A percentile compares a stretch with the other conserved stretches of the same genome.
These are phyloP conservation scores for Scomber japonicus DNA, from an alignment of 2,113 vertebrate species.

Conservation along the genomic window DNA sequence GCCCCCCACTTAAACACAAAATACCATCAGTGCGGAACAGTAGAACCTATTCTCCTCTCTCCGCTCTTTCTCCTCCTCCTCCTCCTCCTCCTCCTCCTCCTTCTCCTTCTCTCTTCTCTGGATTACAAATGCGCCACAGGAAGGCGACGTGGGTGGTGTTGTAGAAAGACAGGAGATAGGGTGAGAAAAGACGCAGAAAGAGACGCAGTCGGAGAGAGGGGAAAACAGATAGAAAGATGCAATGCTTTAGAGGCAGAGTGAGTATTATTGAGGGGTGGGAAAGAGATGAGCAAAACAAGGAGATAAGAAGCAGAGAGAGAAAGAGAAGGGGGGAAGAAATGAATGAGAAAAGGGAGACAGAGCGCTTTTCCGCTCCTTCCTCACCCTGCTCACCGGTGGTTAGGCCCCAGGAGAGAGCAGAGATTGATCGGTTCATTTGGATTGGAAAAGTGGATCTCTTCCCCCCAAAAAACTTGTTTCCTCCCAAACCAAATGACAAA, in stretches of 20 bases:
- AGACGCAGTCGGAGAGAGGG: slow-evolving; percentile 33
- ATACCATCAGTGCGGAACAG: slow-evolving; percentile 83
- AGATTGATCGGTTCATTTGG: slow-evolving; percentile 86
- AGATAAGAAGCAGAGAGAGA: slow-evolving; percentile 46
- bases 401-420: slow-evolving; percentile 63
- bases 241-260: slow-evolving; percentile 43
- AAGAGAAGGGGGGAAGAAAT: slow-evolving; percentile 18
- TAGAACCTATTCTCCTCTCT: slow-evolving; percentile 67
- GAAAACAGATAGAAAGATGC: slow-evolving; percentile 46
- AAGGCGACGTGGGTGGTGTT: slow-evolving; percentile 57
- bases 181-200: slow-evolving; percentile 25
- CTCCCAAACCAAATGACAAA: slow-evolving; percentile 84
- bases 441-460: slow-evolving; percentile 83
- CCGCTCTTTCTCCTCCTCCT: slow-evolving; percentile 57
- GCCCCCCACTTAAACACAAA: slow-evolving; percentile 84
- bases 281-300: slow-evolving; percentile 54
- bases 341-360: slow-evolving; percentile 46
- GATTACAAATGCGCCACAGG: slow-evolving; percentile 62
- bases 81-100: slow-evolving; percentile 51
- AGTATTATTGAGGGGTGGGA: slow-evolving; percentile 54
- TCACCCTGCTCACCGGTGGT: slow-evolving; percentile 31
- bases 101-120: slow-evolving; percentile 56
- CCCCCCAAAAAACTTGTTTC: slow-evolving; percentile 80
- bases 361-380: slow-evolving; percentile 34
- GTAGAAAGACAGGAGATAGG: slow-evolving; percentile 37